Evolutionary conservation across 2,113 vertebrate species (phyloP), one percentile per base, ranked within the genome.

Genomic region (Pelobates fuscus): DNA sequence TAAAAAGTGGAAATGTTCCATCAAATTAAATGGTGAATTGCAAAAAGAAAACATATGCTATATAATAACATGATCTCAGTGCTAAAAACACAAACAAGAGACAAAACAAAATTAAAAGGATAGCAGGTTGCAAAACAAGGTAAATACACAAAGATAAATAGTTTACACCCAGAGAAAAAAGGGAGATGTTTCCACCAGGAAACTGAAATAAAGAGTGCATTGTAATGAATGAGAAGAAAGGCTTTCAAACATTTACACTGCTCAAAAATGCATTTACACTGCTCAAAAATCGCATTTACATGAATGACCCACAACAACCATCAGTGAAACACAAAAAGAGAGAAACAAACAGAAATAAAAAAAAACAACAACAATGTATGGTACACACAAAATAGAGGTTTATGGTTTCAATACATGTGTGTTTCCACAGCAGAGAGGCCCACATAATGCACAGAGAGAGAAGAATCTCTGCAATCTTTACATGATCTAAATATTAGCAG

Each of bases 21-120:
- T 29, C 20, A 65, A 43, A 43, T 23, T 21, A 23, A 65, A 64
- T 64, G 2, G 62, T 24, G n/a, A 65, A 24, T 65, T 65, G 62
- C 62, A 65, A 65, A 65, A 65, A 65, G 62, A 65, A 65, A 65
- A 65, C 37, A 65, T n/a, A n/a, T 10, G 60, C 21, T 43, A n/a
- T 18, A 63, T 65, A 65, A 65, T 65, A 65, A 65, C 23, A 65
- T 43, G 20, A 43, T 65, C 62, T 65, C 21, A 65, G 20, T 65
- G 20, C 12, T 65, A 43, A 10, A 43, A 65, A 65, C 12, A 41
- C n/a, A 29, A 65, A 65, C 62, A 65, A 11, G n/a, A 65, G 32
- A 65, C 37, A 65, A 43, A 24, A 8, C 25, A 24, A 24, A 24
- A 20, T 23, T 18, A n/a, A 65, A 65, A 65, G 43, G 62, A 25